Evolutionary conservation across 2,888 invertebrate genomes (phyloP).

Genomic region (Bombyx huttoni): DNA sequence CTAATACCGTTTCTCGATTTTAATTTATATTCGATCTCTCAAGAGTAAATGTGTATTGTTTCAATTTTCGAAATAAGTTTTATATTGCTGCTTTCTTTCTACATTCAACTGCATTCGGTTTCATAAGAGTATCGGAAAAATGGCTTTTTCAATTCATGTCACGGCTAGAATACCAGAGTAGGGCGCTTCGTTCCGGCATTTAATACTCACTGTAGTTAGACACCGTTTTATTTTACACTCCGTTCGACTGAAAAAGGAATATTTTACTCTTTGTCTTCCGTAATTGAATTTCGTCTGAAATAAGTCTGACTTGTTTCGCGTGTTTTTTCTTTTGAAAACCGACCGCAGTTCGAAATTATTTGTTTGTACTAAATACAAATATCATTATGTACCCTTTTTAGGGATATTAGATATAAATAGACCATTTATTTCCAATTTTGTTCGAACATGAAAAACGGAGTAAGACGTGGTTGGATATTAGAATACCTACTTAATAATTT

Average conservation of each 20-base stretch:
- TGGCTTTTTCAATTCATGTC: constrained; percentile 27
- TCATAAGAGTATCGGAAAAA: constrained; percentile 22
- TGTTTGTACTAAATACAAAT: too few relatives aligned
- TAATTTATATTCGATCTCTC: background rate
- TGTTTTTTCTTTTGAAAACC: background rate
- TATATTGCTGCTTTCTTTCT: background rate
- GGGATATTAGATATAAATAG: too few relatives aligned
- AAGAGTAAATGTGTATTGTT: background rate
- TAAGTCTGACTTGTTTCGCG: constrained; percentile 23
- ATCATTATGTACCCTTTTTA: too few relatives aligned
- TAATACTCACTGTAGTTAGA: constrained; percentile 32
- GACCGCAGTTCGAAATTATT: too few relatives aligned
- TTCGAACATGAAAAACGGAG: too few relatives aligned
- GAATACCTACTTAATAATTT: too few relatives aligned
- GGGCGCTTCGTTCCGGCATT: constrained; percentile 25
- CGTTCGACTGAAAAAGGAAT: constrained; percentile 23
- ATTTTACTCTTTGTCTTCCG: constrained; percentile 43
- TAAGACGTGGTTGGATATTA: too few relatives aligned
- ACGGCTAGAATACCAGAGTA: constrained; percentile 8
- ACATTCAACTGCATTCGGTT: constrained; percentile 20
- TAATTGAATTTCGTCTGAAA: constrained; percentile 43
- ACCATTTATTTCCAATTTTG: too few relatives aligned
- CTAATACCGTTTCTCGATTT: background rate
- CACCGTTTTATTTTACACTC: constrained; percentile 37
- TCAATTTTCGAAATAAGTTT: background rate